Evolutionary conservation across 2,113 vertebrate genomes (phyloP).

Genomic region (Rhynchomys soricoides): DNA sequence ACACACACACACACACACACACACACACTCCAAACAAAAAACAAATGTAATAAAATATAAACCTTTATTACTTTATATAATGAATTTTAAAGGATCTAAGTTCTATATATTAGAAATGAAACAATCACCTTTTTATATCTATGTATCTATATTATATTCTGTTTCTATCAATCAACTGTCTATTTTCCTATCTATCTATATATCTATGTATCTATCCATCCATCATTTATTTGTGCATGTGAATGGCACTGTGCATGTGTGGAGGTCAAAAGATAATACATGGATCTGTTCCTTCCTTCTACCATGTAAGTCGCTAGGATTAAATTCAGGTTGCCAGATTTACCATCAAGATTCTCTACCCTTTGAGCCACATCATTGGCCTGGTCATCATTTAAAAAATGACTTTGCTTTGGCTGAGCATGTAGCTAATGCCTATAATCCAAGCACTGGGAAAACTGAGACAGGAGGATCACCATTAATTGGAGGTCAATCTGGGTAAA

Average conservation of each 20-base stretch:
- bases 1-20: no score
- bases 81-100: conserved; percentile 29
- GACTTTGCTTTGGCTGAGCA: background rate
- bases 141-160: background rate
- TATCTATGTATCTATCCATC: background rate
- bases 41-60: no score
- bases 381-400: background rate
- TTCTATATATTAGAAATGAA: conserved; percentile 20
- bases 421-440: background rate
- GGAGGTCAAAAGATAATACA: background rate
- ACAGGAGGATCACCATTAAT: background rate
- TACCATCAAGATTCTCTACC: background rate
- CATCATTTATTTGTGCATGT: background rate
- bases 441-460: background rate
- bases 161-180: background rate
- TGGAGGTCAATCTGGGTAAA: background rate
- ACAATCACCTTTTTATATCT: background rate
- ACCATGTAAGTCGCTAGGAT: background rate
- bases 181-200: background rate
- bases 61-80: background rate
- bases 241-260: background rate
- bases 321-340: background rate
- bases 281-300: no score
- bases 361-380: background rate
- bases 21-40: no score